These are phyloP conservation scores for Gymnothorax javanicus DNA, from an alignment of 2,797 vertebrate genomes.

Conservation along the genomic window DNA sequence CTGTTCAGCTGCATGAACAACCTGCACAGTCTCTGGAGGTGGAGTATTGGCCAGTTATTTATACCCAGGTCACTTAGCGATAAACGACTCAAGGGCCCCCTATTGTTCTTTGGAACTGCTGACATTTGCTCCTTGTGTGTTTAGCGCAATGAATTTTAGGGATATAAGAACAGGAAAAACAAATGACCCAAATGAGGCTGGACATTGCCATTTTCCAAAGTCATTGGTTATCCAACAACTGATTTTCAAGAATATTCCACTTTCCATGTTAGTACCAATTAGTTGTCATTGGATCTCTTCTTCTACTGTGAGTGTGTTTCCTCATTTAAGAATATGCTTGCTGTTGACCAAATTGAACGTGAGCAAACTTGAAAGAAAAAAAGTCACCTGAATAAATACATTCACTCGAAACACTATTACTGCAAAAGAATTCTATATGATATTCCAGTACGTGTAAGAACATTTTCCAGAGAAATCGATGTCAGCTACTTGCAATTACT, in stretches of 20 bases:
- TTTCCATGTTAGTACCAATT: neutral
- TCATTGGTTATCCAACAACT: neutral
- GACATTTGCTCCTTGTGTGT: neutral
- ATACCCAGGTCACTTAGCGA: too few relatives aligned
- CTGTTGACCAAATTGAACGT: neutral
- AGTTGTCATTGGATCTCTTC: constrained; percentile 27
- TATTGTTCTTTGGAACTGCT: neutral
- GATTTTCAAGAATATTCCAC: neutral
- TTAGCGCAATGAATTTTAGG: neutral
- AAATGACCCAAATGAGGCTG: neutral
- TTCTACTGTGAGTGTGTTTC: constrained; percentile 9
- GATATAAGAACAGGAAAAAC: neutral
- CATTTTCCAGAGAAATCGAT: neutral
- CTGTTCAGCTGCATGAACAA: too few relatives aligned
- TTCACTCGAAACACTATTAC: neutral
- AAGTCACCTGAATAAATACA: neutral
- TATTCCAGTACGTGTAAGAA: neutral
- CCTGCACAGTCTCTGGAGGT: too few relatives aligned
- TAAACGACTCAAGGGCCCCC: too few relatives aligned
- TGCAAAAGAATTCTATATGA: neutral
- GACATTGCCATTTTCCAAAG: neutral
- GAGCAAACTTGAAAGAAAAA: neutral
- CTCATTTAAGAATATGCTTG: constrained; percentile 7
- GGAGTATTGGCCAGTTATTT: too few relatives aligned
- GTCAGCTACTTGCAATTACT: neutral